Percentiles rank a stretch among this genome's conserved stretches.
Evolutionary conservation across 2,888 invertebrate species (phyloP).

Genomic region (Phortica magna): DNA sequence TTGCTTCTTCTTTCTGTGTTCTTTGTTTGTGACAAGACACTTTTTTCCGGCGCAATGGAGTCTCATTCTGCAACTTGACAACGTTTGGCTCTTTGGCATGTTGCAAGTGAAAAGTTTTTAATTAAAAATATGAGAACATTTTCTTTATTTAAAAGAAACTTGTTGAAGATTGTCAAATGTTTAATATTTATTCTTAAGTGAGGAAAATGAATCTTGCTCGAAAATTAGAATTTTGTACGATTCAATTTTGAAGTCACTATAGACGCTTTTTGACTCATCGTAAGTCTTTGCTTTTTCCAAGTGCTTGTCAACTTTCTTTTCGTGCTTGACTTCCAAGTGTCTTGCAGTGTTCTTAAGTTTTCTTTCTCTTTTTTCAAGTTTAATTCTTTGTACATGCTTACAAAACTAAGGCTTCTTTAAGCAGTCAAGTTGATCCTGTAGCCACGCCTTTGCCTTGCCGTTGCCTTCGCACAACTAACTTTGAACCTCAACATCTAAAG

Average conservation of each 20-base stretch:
- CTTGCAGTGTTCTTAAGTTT: conserved; percentile 9
- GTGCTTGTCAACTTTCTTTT: neutral
- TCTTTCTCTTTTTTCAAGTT: neutral
- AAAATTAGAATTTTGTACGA: neutral
- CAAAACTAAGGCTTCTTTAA: conserved; percentile 18
- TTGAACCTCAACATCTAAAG: conserved; percentile 24
- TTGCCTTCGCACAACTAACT: conserved; percentile 1
- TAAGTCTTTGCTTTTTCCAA: neutral
- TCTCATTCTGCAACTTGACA: neutral
- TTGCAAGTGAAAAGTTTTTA: conserved; percentile 70
- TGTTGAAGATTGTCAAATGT: conserved; percentile 35
- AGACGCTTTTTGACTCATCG: too few species aligned
- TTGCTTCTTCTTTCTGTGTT: too few species aligned
- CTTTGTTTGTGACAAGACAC: too few species aligned
- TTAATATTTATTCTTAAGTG: neutral
- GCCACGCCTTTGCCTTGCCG: neutral
- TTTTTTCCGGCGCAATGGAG: neutral
- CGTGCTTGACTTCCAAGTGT: conserved; percentile 8
- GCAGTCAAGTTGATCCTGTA: conserved; percentile 19
- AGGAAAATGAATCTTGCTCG: neutral
- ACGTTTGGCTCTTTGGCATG: conserved; percentile 9
- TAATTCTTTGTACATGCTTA: conserved; percentile 2
- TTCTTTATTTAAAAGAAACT: conserved; percentile 40
- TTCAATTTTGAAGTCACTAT: neutral
- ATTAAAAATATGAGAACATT: conserved; percentile 71